Base-by-base conservation (phyloP, 2,888 invertebrate species). In the Aleiodes alternator region DNA sequence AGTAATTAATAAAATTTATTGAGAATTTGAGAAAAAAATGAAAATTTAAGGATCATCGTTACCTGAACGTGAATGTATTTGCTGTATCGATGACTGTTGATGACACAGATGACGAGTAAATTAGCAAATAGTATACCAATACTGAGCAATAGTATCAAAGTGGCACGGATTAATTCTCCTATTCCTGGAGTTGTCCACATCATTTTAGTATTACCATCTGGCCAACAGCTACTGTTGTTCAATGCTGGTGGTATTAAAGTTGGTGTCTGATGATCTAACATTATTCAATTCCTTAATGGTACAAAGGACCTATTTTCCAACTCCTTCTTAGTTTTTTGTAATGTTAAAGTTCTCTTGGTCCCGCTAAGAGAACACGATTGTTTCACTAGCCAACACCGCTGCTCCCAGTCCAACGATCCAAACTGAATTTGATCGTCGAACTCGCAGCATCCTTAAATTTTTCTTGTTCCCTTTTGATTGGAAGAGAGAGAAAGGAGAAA, bases 11-110 rank as follows among this genome's bases (percentile, higher is more conserved):
- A 5, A 16, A 50, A 53, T 72, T 14, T 56, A n/a, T 55, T 23
- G 59, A 0, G 34, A 34, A 34, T 34, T 6, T 34, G 4, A 34
- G 4, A 3, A 34, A 34, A 34, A 34, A 43, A 55, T 3, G 31
- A 7, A n/a, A 38, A 56, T 16, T 9, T 34, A 3, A 12, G 50
- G 5, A n/a, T 64, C 34, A 23, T 38, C 50, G 6, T 88, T 89
- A 96, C 96, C 95, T 96, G 96, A 83, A 96, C 95, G 87, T 96
- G 96, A 83, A 96, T 96, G 87, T 96, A 96, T 86, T 95, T 95
- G 84, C 95, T 93, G 88, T 96, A 96, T 79, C 95, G 92, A 70
- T 95, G 92, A 89, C 95, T 96, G 90, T 96, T 96, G 85, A 96
- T 93, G 68, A 96, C 96, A 83, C 95, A 93, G 81, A 96, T 96